Conservation (phyloP, 1,140 invertebrate species). For the Andricus grossulariae region DNA sequence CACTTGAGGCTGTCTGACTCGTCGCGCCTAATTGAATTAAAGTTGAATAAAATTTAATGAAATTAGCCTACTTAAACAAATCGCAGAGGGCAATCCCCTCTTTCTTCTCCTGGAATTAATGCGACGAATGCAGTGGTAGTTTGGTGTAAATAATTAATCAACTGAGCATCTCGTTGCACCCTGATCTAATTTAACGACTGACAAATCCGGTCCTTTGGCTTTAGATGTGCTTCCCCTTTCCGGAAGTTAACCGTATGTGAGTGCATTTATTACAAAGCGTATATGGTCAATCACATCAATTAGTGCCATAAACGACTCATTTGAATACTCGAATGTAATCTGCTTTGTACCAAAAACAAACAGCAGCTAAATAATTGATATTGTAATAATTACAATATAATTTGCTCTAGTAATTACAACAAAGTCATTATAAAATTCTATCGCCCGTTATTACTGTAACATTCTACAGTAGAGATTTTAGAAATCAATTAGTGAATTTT, state of each 20-base stretch:
- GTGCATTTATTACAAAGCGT: conserved; percentile 4
- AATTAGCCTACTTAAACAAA: conserved; percentile 51
- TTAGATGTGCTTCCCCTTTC: background rate
- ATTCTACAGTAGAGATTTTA: too few species aligned
- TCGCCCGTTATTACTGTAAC: too few species aligned
- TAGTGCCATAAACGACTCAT: background rate
- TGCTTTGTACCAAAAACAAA: background rate
- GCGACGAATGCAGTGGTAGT: background rate
- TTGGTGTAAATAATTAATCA: conserved; percentile 47
- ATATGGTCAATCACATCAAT: background rate
- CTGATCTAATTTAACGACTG: conserved; percentile 22
- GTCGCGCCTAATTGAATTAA: conserved; percentile 35
- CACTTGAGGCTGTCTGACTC: too few species aligned
- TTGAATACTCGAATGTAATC: background rate
- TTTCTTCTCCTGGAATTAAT: background rate
- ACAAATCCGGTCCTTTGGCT: background rate
- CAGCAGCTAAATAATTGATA: too few species aligned
- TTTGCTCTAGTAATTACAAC: too few species aligned
- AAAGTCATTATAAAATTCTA: too few species aligned
- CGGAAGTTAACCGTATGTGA: background rate
- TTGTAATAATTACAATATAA: too few species aligned
- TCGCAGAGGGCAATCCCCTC: conserved; percentile 35
- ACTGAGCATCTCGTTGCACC: background rate
- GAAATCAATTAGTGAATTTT: too few species aligned
- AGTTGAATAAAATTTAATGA: conserved; percentile 48